Conservation (phyloP, 2,888 invertebrate genomes). For the Ditula angustiorana region DNA sequence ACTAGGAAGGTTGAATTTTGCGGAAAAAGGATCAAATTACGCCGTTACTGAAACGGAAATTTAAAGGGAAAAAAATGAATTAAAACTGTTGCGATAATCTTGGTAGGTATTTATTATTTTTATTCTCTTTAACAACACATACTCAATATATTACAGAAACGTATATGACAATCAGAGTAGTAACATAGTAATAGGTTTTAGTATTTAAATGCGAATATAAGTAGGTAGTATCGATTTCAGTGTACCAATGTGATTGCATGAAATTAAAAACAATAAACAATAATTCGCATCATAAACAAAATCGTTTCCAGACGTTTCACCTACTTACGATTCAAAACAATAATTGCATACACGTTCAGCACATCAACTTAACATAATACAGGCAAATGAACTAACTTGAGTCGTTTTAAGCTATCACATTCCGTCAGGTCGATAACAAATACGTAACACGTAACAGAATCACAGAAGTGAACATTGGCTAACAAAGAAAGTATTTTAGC, state of each 20-base stretch:
- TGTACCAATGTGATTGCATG: slow-evolving; percentile 60
- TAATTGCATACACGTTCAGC: slow-evolving; percentile 66
- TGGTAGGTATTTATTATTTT: slow-evolving; percentile 83
- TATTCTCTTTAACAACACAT: slow-evolving; percentile 86
- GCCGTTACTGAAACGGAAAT: neutral
- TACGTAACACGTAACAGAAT: slow-evolving; percentile 82
- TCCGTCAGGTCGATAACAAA: slow-evolving; percentile 75
- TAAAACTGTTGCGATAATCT: slow-evolving; percentile 59
- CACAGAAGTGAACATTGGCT: slow-evolving; percentile 85
- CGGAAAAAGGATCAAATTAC: neutral
- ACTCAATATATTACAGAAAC: slow-evolving; percentile 86
- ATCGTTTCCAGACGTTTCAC: slow-evolving; percentile 40
- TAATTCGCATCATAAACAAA: slow-evolving; percentile 51
- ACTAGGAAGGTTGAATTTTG: neutral
- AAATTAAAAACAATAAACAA: slow-evolving; percentile 54
- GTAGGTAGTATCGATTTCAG: slow-evolving; percentile 58
- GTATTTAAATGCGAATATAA: slow-evolving; percentile 80
- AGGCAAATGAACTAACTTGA: slow-evolving; percentile 75
- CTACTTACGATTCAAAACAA: slow-evolving; percentile 55
- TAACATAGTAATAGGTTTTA: slow-evolving; percentile 81
- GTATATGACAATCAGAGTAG: slow-evolving; percentile 84
- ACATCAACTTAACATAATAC: slow-evolving; percentile 64
- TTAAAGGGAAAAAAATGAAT: slow-evolving; percentile 45
- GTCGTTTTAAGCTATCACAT: slow-evolving; percentile 81
- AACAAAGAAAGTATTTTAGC: slow-evolving; percentile 81